Base-by-base conservation (phyloP, 2,888 invertebrate genomes). In the Idaea straminata region DNA sequence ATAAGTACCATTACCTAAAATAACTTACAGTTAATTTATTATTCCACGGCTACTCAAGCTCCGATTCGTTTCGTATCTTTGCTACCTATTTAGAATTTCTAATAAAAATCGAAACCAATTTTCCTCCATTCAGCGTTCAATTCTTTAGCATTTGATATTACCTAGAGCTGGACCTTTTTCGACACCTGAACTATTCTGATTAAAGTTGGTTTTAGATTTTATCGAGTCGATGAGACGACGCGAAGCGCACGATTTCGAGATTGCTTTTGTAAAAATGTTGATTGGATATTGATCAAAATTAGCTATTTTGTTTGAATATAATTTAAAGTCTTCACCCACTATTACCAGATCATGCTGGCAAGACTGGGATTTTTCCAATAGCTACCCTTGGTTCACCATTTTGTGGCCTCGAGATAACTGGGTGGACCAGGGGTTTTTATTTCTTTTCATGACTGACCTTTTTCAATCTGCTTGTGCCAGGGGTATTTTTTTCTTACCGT, bases 131-230 rank as follows among this genome's bases (percentile, higher is more conserved):
- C 47, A 47, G 47, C 7, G 13, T 47, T 47, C 47, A 47, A 47
- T 47, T 47, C 47, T 47, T 47, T 47, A 47, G 47, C 10, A 13
- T 10, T 47, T 10, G 47, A 38, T 38, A 38, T 10, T 47, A 13
- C 6, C 47, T 7, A 10, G 36, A 36, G 36, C 6, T 47, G 47
- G 47, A 47, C 47, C 47, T 47, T 47, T 47, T 47, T 47, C 47
- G 47, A 47, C 47, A 47, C 47, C 10, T 47, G 47, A 47, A 47
- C 47, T 47, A 47, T 10, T 47, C 47, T 47, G 47, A 47, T 47
- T 47, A 47, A 47, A 47, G 47, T 47, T 47, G 47, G 47, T 47
- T 47, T 47, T 47, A 47, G 47, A 47, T 47, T 47, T 47, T 47
- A 47, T 47, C 47, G 47, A 47, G 47, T 47, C 47, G 47, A 47